A percentile compares a stretch with the other conserved stretches of the same genome.
Conservation (phyloP, 2,797 vertebrate species). For the Pempheris klunzingeri region DNA sequence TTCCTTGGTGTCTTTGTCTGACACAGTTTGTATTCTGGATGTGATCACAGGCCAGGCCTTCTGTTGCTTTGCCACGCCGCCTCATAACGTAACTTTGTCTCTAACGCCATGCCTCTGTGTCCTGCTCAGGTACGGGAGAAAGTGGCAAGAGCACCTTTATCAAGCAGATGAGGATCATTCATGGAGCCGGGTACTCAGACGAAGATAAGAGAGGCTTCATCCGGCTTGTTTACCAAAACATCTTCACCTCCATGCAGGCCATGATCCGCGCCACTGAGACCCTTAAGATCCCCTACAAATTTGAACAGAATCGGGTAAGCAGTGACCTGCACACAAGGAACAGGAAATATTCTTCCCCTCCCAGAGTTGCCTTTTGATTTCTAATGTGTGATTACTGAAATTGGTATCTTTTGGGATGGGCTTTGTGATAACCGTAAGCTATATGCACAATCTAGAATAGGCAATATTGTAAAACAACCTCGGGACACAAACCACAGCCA, state of each 20-base stretch:
- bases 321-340: not conserved
- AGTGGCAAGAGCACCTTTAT: conserved; percentile 98
- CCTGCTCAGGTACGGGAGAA: conserved; percentile 91
- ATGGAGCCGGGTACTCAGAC: conserved; percentile 95
- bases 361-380: not conserved
- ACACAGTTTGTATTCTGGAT: not conserved
- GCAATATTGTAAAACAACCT: not conserved
- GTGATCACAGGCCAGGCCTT: not conserved
- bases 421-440: not conserved
- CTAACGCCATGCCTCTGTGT: not conserved
- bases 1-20: not conserved
- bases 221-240: conserved; percentile 96
- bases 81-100: not conserved
- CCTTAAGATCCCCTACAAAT: conserved; percentile 95
- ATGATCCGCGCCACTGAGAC: conserved; percentile 96
- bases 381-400: not conserved
- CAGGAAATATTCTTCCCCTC: not conserved
- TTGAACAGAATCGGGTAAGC: conserved; percentile 93
- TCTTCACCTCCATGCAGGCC: conserved; percentile 98
- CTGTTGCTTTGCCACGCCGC: not conserved
- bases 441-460: not conserved
- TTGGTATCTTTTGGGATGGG: not conserved
- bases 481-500: not conserved
- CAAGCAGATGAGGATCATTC: conserved; percentile 98
- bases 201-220: conserved; percentile 96